phyloP scores from a whole-genome alignment of 2,797 vertebrate genomes.

The Enteromius unitaeniatus region DNA sequence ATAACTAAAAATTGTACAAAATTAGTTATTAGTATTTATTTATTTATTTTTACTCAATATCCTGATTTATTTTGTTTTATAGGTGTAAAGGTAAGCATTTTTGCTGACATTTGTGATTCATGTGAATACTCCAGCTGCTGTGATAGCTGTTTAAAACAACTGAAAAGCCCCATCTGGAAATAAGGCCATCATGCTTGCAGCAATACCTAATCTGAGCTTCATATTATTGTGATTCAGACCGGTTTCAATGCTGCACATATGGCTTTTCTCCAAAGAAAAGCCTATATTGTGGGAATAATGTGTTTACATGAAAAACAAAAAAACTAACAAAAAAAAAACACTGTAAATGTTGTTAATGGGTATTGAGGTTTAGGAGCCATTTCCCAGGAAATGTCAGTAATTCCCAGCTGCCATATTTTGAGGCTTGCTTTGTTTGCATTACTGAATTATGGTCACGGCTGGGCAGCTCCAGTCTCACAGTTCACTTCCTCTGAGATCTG shows the following conservation, averaged over 20 bases:
- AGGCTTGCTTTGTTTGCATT: slow-evolving; percentile 45
- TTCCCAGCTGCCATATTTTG: slow-evolving; percentile 40
- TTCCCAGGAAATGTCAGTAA: slow-evolving; percentile 48
- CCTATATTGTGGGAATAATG: slow-evolving; percentile 19
- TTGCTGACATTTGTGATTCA: neutral
- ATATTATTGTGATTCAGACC: slow-evolving; percentile 1
- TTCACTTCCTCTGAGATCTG: slow-evolving; percentile 39
- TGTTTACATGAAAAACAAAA: slow-evolving; percentile 9
- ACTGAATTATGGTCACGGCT: slow-evolving; percentile 43
- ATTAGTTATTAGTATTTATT: too few species aligned
- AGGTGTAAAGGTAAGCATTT: neutral
- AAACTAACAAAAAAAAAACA: neutral
- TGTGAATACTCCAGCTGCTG: neutral
- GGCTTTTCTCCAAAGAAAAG: neutral
- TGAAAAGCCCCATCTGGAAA: neutral
- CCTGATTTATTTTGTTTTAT: neutral
- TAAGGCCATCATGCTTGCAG: neutral
- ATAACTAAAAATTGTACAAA: too few species aligned
- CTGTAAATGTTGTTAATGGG: slow-evolving; percentile 30
- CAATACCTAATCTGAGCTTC: neutral
- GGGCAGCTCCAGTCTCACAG: slow-evolving; percentile 33
- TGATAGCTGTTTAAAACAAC: neutral
- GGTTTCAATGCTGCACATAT: neutral
- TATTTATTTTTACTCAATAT: neutral
- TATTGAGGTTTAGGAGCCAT: slow-evolving; percentile 37